Evolutionary conservation across 2,888 invertebrate species (phyloP).

Genomic region (Caenorhabditis virilis): DNA sequence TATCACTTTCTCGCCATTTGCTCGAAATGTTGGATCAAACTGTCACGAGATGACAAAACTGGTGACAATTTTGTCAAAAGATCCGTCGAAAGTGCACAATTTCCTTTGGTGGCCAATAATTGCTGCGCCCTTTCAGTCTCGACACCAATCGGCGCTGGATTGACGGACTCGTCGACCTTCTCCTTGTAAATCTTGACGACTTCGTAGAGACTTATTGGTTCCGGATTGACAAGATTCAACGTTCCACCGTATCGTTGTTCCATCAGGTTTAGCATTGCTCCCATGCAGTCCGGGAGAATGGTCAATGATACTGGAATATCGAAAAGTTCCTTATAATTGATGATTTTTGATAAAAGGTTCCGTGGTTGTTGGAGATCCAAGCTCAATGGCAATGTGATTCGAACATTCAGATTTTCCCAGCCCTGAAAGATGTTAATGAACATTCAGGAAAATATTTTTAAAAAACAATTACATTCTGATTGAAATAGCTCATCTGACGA

Average conservation of each 20-base stretch:
- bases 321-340: conserved; percentile 67
- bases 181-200: conserved; percentile 64
- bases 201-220: conserved; percentile 61
- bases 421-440: conserved; percentile 17
- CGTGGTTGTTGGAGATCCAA: conserved; percentile 60
- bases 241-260: conserved; percentile 59
- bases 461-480: conserved; percentile 27
- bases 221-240: conserved; percentile 65
- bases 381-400: conserved; percentile 65
- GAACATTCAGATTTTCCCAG: conserved; percentile 63
- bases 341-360: conserved; percentile 64
- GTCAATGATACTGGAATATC: conserved; percentile 67
- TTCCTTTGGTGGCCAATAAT: conserved; percentile 65
- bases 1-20: conserved; percentile 16
- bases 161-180: conserved; percentile 47
- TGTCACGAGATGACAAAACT: conserved; percentile 30
- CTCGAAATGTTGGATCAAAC: conserved; percentile 29
- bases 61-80: conserved; percentile 38
- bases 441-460: not conserved
- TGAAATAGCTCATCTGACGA: conserved; percentile 51
- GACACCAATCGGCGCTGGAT: conserved; percentile 51
- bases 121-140: conserved; percentile 59
- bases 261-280: conserved; percentile 62
- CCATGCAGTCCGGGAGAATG: conserved; percentile 64
- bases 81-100: conserved; percentile 60